These are phyloP conservation scores for Panagrolaimus sp. DNA, from an alignment of 1,140 invertebrate species.

Conservation along the genomic window DNA sequence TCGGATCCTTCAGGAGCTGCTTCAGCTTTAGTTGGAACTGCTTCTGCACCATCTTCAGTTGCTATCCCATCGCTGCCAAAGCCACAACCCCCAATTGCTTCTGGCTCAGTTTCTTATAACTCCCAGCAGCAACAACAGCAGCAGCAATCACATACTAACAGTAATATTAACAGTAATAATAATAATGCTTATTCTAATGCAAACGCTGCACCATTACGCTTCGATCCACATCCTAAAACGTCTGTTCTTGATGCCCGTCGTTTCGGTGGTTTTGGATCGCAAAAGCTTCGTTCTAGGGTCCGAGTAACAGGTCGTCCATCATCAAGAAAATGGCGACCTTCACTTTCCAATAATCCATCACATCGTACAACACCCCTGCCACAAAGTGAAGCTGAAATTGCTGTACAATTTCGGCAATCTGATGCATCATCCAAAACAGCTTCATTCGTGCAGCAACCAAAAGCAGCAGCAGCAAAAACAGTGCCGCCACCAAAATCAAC, in stretches of 20 bases:
- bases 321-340: not conserved
- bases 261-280: not conserved
- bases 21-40: no score
- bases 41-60: no score
- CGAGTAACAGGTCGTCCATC: conserved; percentile 1
- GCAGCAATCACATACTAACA: not conserved
- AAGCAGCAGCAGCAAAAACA: no score
- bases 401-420: not conserved
- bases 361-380: conserved; percentile 8
- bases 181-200: no score
- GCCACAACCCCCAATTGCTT: no score
- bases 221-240: not conserved
- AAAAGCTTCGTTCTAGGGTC: not conserved
- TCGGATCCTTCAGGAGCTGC: no score
- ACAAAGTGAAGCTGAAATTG: not conserved
- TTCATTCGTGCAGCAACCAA: no score
- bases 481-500: no score
- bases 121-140: no score
- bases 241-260: not conserved
- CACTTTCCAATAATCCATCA: not conserved
- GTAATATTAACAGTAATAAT: not conserved
- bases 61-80: no score
- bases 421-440: not conserved
- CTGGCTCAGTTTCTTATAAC: not conserved
- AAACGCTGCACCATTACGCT: no score